A percentile compares a stretch with the other conserved stretches of the same genome.
phyloP scores from a whole-genome alignment of 2,888 invertebrate species.

The Diaphora mendica region DNA sequence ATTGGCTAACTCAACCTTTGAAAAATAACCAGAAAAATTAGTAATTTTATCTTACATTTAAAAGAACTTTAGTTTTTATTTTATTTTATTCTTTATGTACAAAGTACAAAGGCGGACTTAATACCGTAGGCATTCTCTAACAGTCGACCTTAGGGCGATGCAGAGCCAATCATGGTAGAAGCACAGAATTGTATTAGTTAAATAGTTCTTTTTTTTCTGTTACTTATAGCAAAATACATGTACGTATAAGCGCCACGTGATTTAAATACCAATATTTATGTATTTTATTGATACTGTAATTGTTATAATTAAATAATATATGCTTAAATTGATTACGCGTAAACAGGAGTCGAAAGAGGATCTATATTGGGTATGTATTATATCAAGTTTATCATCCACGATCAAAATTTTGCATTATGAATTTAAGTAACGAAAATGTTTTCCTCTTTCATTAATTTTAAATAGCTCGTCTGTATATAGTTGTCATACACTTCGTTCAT shows the following conservation, averaged over 20 bases:
- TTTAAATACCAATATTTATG: not conserved
- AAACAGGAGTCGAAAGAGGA: constrained; percentile 71
- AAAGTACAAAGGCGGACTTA: no score
- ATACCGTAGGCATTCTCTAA: no score
- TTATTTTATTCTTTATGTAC: no score
- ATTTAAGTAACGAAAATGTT: not conserved
- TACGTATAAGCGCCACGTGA: not conserved
- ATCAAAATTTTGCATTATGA: not conserved
- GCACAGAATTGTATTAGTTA: no score
- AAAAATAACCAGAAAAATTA: not conserved
- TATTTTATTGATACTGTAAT: constrained; percentile 1
- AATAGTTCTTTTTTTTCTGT: not conserved
- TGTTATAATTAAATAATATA: constrained; percentile 29
- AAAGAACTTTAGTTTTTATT: no score
- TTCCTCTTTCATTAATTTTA: not conserved
- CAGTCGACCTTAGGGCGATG: no score
- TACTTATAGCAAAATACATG: not conserved
- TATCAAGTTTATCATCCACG: not conserved
- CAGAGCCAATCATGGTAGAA: no score
- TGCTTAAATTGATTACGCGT: constrained; percentile 62
- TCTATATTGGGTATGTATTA: constrained; percentile 79
- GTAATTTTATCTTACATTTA: not conserved
- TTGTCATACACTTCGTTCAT: not conserved
- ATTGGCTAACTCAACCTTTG: not conserved
- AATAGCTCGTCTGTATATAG: not conserved